Evolutionary conservation across 2,888 invertebrate species (phyloP).

Genomic region (Eucera pruinosa): DNA sequence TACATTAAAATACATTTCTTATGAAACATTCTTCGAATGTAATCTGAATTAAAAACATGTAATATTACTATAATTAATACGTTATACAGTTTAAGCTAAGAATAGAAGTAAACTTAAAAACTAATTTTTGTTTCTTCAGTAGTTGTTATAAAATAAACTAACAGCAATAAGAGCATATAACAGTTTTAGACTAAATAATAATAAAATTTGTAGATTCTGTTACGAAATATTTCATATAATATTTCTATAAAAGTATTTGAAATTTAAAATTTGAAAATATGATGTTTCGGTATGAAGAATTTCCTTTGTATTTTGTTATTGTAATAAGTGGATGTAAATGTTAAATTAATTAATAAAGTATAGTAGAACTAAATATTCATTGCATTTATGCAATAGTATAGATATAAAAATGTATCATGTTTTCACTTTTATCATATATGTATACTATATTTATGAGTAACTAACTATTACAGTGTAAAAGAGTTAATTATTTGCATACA

Average conservation of each 20-base stretch:
- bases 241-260: neutral
- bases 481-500: too few relatives aligned
- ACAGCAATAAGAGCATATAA: too few relatives aligned
- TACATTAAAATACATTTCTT: too few relatives aligned
- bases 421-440: neutral
- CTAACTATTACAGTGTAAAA: neutral
- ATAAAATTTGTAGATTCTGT: neutral
- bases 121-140: too few relatives aligned
- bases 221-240: neutral
- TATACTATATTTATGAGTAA: neutral
- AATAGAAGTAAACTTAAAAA: neutral
- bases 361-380: neutral
- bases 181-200: too few relatives aligned
- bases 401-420: too few relatives aligned
- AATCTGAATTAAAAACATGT: neutral
- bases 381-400: neutral
- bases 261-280: neutral
- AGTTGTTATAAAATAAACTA: too few relatives aligned
- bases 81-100: constrained; percentile 4
- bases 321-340: neutral
- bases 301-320: neutral
- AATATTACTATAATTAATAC: constrained; percentile 7
- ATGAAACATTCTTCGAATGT: neutral
- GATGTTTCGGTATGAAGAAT: neutral
- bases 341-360: neutral